These are phyloP conservation scores for Cossypha caffra DNA, from an alignment of 2,797 vertebrate genomes.

Conservation along the genomic window DNA sequence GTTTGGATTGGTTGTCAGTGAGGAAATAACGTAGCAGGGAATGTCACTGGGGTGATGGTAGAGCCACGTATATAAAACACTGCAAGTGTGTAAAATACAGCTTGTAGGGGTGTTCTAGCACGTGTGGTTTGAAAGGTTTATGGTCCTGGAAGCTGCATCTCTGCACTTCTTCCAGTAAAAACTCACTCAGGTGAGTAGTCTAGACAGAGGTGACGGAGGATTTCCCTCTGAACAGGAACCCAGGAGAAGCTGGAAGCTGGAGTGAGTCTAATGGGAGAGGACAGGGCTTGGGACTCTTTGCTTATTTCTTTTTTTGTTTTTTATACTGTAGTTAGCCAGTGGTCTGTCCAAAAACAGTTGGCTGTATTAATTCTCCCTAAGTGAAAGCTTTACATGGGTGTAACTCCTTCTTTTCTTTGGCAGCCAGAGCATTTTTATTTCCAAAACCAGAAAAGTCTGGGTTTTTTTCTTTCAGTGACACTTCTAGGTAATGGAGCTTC, in stretches of 20 bases:
- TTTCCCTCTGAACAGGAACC: conserved; percentile 19
- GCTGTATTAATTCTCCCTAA: conserved; percentile 57
- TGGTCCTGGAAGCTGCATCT: background rate
- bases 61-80: fast-evolving
- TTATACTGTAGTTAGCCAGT: background rate
- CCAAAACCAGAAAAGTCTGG: conserved; percentile 37
- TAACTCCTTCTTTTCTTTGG: conserved; percentile 63
- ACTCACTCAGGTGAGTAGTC: conserved; percentile 33
- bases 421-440: conserved; percentile 62
- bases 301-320: background rate
- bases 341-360: conserved; percentile 1
- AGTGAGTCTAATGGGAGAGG: background rate
- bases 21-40: background rate
- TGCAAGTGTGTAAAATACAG: background rate
- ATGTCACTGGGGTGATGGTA: background rate
- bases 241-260: background rate
- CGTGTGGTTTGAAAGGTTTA: background rate
- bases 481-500: conserved; percentile 19
- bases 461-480: background rate
- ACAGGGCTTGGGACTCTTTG: background rate
- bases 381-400: conserved; percentile 55
- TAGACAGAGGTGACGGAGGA: conserved; percentile 43
- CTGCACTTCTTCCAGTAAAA: conserved; percentile 5
- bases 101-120: background rate
- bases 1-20: background rate